Conservation (phyloP, 1,140 invertebrate genomes). For the Micrasema longulum region DNA sequence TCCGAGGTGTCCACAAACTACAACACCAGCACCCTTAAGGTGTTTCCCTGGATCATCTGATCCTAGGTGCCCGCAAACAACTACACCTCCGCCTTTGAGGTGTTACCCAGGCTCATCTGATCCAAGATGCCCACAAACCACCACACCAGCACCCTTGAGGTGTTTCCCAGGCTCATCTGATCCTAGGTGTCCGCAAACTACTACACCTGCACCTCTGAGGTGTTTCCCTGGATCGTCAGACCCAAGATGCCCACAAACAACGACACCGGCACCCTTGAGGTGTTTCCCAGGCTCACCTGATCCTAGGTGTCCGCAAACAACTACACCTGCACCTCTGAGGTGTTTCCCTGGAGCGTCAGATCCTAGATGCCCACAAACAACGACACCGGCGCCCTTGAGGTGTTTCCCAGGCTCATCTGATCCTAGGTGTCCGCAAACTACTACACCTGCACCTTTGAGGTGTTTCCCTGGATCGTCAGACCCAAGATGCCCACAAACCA, state of each 20-base stretch:
- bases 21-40: conserved; percentile 54
- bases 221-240: conserved; percentile 61
- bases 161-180: conserved; percentile 56
- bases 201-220: conserved; percentile 49
- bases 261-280: conserved; percentile 57
- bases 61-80: conserved; percentile 58
- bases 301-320: conserved; percentile 56
- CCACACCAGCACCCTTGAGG: conserved; percentile 42
- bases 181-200: conserved; percentile 58
- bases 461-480: conserved; percentile 61
- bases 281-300: conserved; percentile 57
- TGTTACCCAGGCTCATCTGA: conserved; percentile 59
- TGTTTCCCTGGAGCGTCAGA: conserved; percentile 57
- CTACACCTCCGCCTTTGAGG: conserved; percentile 40
- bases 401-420: conserved; percentile 58
- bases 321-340: conserved; percentile 52
- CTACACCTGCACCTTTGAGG: conserved; percentile 54
- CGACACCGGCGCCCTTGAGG: conserved; percentile 51
- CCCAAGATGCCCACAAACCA: conserved; percentile 57
- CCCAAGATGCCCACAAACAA: conserved; percentile 57
- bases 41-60: conserved; percentile 63
- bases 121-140: conserved; percentile 57
- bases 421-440: conserved; percentile 58
- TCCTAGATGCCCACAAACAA: conserved; percentile 43
- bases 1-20: conserved; percentile 62